phyloP scores from a whole-genome alignment of 2,888 invertebrate genomes.

The Xanthostigma xanthostigma region DNA sequence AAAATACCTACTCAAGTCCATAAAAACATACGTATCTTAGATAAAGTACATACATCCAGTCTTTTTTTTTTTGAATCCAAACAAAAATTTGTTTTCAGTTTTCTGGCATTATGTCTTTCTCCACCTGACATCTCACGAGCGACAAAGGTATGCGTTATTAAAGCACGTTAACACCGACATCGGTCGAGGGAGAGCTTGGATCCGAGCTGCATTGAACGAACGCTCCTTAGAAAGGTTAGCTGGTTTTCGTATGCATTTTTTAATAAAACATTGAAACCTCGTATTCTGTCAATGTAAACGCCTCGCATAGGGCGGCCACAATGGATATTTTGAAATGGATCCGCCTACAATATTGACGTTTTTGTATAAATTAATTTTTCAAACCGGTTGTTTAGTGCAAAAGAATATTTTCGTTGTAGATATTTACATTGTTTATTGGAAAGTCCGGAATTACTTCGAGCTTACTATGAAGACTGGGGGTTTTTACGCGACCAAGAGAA shows the following conservation, averaged over 20 bases:
- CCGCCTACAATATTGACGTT: too few species aligned
- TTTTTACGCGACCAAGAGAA: conserved; percentile 68
- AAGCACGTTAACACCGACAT: conserved; percentile 53
- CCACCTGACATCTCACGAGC: conserved; percentile 76
- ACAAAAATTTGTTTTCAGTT: conserved; percentile 31
- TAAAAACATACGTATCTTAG: too few species aligned
- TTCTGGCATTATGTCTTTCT: conserved; percentile 67
- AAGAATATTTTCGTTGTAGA: conserved; percentile 24
- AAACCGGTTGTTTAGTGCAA: too few species aligned
- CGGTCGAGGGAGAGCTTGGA: conserved; percentile 77
- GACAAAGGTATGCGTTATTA: conserved; percentile 65
- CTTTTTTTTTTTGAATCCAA: too few species aligned
- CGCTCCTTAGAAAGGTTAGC: conserved; percentile 62
- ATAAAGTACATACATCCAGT: too few species aligned
- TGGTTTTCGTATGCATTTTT: conserved; percentile 17
- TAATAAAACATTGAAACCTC: too few species aligned
- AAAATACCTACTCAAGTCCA: background rate
- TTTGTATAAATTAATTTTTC: too few species aligned
- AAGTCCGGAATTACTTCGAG: conserved; percentile 42
- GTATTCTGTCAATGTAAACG: too few species aligned
- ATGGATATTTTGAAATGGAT: too few species aligned
- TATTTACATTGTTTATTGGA: conserved; percentile 62
- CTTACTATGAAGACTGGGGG: conserved; percentile 77
- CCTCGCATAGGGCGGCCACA: too few species aligned
- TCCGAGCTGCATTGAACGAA: conserved; percentile 82